phyloP scores from a whole-genome alignment of 2,888 invertebrate genomes.

The Antheraea assamensis region DNA sequence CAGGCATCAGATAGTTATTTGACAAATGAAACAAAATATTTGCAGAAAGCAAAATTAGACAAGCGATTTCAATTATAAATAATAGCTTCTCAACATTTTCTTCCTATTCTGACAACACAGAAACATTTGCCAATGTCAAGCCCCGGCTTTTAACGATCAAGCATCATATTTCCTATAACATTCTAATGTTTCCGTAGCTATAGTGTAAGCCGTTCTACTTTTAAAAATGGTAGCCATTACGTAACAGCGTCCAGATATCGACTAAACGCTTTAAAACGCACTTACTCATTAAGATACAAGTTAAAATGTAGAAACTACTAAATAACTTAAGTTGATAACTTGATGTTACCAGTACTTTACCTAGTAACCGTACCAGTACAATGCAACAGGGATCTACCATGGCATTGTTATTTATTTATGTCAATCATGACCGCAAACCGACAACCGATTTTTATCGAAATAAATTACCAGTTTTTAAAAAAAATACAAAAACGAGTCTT shows the following conservation, averaged over 20 bases:
- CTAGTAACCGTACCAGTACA: too few relatives aligned
- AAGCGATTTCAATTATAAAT: background rate
- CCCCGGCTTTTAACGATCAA: background rate
- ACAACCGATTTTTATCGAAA: background rate
- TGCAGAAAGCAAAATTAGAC: background rate
- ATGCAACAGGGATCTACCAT: background rate
- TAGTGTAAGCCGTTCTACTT: conserved; percentile 11
- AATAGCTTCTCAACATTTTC: too few relatives aligned
- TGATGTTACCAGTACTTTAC: background rate
- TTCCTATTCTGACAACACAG: too few relatives aligned
- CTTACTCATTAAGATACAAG: conserved; percentile 54
- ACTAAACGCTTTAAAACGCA: conserved; percentile 18
- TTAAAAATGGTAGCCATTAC: conserved; percentile 20
- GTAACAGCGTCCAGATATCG: conserved; percentile 10
- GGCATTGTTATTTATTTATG: background rate
- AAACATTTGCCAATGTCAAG: background rate
- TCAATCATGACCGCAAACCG: background rate
- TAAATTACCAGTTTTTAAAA: background rate
- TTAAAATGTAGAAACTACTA: conserved; percentile 55
- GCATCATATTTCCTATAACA: background rate
- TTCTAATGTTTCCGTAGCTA: background rate
- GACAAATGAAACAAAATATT: too few relatives aligned
- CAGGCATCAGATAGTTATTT: too few relatives aligned
- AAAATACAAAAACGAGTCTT: background rate
- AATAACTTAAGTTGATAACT: background rate